phyloP scores from a whole-genome alignment of 2,113 vertebrate genomes.

The Larimichthys polyactis region DNA sequence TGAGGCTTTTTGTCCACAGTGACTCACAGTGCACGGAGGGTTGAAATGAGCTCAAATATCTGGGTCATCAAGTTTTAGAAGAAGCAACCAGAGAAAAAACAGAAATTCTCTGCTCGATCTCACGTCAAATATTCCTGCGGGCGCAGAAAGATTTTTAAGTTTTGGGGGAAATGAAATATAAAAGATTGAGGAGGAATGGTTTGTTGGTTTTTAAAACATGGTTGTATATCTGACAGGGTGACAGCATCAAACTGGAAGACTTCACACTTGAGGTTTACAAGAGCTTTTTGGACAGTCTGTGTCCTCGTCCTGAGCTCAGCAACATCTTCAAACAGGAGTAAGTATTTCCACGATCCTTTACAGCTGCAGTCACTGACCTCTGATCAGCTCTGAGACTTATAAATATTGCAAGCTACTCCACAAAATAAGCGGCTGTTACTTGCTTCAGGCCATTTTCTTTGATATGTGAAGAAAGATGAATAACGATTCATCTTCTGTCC shows the following conservation, averaged over 20 bases:
- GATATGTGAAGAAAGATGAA: conserved; percentile 18
- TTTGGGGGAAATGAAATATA: neutral
- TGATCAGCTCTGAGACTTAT: neutral
- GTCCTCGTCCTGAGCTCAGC: conserved; percentile 94
- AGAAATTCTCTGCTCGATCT: conserved; percentile 9
- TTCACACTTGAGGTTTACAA: conserved; percentile 93
- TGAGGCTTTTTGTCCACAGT: conserved; percentile 21
- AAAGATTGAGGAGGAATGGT: neutral
- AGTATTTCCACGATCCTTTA: conserved; percentile 70
- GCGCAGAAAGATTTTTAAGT: neutral
- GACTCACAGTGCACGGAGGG: conserved; percentile 28
- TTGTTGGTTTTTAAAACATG: neutral
- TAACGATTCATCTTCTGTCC: conserved; percentile 42
- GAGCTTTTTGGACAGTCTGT: conserved; percentile 92
- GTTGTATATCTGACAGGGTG: conserved; percentile 84
- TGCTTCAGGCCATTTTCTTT: conserved; percentile 30
- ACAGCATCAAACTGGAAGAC: conserved; percentile 95
- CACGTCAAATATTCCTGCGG: conserved; percentile 23
- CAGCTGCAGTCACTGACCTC: neutral
- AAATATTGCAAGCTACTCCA: neutral
- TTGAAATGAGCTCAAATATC: conserved; percentile 49
- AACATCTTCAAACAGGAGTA: conserved; percentile 94
- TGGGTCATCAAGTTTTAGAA: conserved; percentile 48
- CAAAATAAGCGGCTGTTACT: conserved; percentile 20
- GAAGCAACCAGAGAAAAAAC: conserved; percentile 8